Conservation (phyloP, 2,113 vertebrate genomes). For the Pachypanchax playfairii region DNA sequence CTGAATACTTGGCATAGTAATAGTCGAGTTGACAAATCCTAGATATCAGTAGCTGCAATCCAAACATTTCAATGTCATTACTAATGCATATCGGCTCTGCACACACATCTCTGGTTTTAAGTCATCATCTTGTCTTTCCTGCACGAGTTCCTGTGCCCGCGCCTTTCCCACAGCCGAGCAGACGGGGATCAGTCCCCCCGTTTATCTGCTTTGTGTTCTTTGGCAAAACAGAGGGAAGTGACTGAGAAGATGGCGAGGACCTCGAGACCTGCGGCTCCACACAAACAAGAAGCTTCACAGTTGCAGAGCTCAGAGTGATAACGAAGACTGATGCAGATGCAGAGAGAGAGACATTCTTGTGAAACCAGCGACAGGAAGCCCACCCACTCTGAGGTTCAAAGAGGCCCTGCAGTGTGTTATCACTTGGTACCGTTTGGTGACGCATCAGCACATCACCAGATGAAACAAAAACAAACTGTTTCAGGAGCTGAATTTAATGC, state of each 20-base stretch:
- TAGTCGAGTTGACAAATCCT: constrained; percentile 27
- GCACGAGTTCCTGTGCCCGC: constrained; percentile 72
- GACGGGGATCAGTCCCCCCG: constrained; percentile 66
- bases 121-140: constrained; percentile 69
- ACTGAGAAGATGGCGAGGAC: constrained; percentile 77
- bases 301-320: constrained; percentile 51
- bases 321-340: constrained; percentile 40
- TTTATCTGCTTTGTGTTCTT: constrained; percentile 87
- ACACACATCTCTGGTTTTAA: constrained; percentile 58
- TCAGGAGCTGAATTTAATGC: not conserved
- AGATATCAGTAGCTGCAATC: constrained; percentile 42
- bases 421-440: constrained; percentile 44
- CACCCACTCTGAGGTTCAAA: constrained; percentile 57
- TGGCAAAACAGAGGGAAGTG: constrained; percentile 91
- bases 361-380: constrained; percentile 69
- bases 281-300: constrained; percentile 63
- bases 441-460: constrained; percentile 23
- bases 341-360: constrained; percentile 35
- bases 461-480: constrained; percentile 32
- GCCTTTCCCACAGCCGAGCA: constrained; percentile 84
- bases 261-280: constrained; percentile 56
- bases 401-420: constrained; percentile 50
- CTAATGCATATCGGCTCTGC: constrained; percentile 45
- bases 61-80: constrained; percentile 64
- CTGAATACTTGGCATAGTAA: constrained; percentile 30